Conservation (phyloP, 2,888 invertebrate species). For the Amblyjoppa fuscipennis region DNA sequence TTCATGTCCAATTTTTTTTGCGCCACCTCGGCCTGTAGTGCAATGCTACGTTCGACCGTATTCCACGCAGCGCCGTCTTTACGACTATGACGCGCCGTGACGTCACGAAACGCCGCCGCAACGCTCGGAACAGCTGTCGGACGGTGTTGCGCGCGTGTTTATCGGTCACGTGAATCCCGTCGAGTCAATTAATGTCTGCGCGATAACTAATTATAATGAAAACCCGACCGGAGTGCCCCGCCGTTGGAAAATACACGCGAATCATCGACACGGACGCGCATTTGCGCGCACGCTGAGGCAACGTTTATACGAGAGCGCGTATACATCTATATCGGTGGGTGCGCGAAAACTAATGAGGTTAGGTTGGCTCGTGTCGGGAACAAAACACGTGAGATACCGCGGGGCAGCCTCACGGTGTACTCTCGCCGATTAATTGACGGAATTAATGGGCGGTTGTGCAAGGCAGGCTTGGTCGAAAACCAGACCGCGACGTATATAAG, state of each 20-base stretch:
- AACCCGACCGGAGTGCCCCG: background rate
- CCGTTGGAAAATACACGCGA: background rate
- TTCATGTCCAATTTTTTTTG: no score
- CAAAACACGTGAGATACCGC: constrained; percentile 24
- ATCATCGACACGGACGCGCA: background rate
- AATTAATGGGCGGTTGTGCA: constrained; percentile 59
- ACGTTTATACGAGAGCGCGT: background rate
- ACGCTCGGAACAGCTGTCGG: constrained; percentile 40
- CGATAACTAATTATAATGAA: constrained; percentile 8
- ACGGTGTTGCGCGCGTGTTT: background rate
- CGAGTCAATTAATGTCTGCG: constrained; percentile 27
- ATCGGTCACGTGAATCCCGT: constrained; percentile 16
- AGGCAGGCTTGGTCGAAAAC: constrained; percentile 26
- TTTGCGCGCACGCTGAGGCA: background rate
- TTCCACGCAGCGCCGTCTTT: background rate
- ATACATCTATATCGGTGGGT: background rate
- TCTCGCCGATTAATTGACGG: constrained; percentile 56
- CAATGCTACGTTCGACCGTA: background rate
- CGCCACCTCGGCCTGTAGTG: background rate
- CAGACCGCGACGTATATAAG: constrained; percentile 48
- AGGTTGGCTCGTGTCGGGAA: constrained; percentile 5
- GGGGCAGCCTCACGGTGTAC: background rate
- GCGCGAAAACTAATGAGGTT: constrained; percentile 18
- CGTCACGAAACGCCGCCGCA: constrained; percentile 22
- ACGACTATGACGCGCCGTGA: constrained; percentile 16